Evolutionary conservation across 2,888 invertebrate genomes (phyloP).

Genomic region (Archaeoteleia sp.): DNA sequence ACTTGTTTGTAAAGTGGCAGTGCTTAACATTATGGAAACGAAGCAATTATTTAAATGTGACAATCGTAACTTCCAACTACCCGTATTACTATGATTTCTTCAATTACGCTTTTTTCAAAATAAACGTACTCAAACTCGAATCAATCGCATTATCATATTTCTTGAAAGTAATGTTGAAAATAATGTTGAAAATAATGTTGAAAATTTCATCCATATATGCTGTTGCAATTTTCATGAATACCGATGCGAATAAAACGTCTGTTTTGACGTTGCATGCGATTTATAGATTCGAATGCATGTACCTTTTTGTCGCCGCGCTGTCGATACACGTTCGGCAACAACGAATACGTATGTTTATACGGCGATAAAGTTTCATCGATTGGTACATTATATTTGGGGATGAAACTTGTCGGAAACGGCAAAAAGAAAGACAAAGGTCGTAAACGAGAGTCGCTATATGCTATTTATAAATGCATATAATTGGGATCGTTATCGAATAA

Average conservation of each 20-base stretch:
- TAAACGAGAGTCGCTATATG: slow-evolving; percentile 4
- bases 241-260: slow-evolving; percentile 14
- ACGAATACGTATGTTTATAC: slow-evolving; percentile 23
- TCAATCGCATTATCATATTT: too few relatives aligned
- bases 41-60: too few relatives aligned
- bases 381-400: slow-evolving; percentile 14
- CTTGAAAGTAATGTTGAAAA: too few relatives aligned
- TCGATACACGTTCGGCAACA: slow-evolving; percentile 15
- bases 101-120: too few relatives aligned
- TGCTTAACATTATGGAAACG: too few relatives aligned
- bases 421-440: slow-evolving; percentile 24
- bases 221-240: slow-evolving; percentile 42
- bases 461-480: slow-evolving; percentile 47
- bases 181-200: neutral
- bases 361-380: slow-evolving; percentile 43
- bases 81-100: too few relatives aligned
- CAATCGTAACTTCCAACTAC: too few relatives aligned
- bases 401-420: slow-evolving; percentile 16
- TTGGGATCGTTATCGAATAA: slow-evolving; percentile 52
- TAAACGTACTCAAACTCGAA: too few relatives aligned
- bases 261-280: slow-evolving; percentile 27
- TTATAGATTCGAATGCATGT: slow-evolving; percentile 25
- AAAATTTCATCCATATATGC: slow-evolving; percentile 20
- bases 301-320: slow-evolving; percentile 11
- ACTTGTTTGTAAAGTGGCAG: too few relatives aligned